These are phyloP conservation scores for Antigone vipio DNA, from an alignment of 2,113 vertebrate species.

Conservation along the genomic window DNA sequence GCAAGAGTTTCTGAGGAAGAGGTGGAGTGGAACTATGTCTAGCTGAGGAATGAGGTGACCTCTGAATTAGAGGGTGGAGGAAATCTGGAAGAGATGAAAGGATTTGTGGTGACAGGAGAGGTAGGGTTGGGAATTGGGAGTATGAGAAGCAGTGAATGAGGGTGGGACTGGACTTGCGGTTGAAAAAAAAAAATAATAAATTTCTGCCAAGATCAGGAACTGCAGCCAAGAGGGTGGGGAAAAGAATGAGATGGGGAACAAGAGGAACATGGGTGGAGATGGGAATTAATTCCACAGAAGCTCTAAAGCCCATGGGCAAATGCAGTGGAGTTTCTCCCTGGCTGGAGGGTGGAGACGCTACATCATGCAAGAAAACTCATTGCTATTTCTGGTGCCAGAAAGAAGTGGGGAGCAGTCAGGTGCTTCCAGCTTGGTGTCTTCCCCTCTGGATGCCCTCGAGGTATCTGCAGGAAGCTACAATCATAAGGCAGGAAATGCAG, in stretches of 20 bases:
- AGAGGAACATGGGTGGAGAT: conserved; percentile 49
- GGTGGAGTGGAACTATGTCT: not conserved
- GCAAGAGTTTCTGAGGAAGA: not conserved
- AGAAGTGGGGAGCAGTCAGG: conserved; percentile 17
- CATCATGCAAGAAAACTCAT: not conserved
- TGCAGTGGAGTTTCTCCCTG: conserved; percentile 41
- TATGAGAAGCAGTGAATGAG: conserved; percentile 22
- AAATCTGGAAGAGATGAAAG: conserved; percentile 18
- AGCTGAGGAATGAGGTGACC: not conserved
- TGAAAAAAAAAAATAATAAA: not conserved
- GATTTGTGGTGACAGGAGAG: not conserved
- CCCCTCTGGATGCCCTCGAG: not conserved
- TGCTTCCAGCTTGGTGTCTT: conserved; percentile 35
- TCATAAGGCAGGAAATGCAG: not conserved
- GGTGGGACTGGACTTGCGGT: conserved; percentile 29
- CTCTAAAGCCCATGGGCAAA: conserved; percentile 23
- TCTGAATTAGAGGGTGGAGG: not conserved
- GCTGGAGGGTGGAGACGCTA: conserved; percentile 21
- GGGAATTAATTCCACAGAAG: conserved; percentile 46
- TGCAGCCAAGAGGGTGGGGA: conserved; percentile 48
- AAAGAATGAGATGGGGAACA: not conserved
- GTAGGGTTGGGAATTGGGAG: not conserved
- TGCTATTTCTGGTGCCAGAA: conserved; percentile 52
- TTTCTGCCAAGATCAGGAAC: conserved; percentile 3
- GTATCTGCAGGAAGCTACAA: not conserved